Conservation (phyloP, 2,888 invertebrate genomes). For the Ommatoiulus sabulosus region DNA sequence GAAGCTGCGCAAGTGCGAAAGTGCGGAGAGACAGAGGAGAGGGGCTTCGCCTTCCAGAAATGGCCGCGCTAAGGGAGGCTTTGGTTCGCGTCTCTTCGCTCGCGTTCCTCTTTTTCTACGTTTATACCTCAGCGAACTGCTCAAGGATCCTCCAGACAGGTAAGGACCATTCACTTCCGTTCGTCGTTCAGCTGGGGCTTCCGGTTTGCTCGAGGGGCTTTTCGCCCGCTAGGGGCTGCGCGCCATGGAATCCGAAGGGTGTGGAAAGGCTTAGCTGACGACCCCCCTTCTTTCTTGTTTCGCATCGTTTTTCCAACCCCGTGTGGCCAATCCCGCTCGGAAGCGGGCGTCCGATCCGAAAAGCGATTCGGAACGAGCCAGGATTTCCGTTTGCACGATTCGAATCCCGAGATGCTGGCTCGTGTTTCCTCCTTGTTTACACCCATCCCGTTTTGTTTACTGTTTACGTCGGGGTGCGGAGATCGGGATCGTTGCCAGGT, state of each 20-base stretch:
- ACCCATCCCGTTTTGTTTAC: too few relatives aligned
- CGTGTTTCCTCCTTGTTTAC: too few relatives aligned
- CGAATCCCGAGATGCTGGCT: too few relatives aligned
- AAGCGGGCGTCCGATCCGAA: too few relatives aligned
- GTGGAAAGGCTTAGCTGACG: constrained; percentile 3
- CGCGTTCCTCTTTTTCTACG: not conserved
- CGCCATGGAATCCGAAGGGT: not conserved
- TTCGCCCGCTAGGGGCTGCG: not conserved
- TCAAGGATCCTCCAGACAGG: not conserved
- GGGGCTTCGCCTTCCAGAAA: constrained; percentile 6
- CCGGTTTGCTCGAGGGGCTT: not conserved
- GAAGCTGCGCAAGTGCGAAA: not conserved
- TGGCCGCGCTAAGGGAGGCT: not conserved
- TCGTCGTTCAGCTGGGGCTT: too few relatives aligned
- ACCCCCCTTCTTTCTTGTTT: not conserved
- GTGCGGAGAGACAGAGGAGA: not conserved
- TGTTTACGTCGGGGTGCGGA: too few relatives aligned
- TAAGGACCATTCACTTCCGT: not conserved
- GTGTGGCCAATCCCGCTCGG: not conserved
- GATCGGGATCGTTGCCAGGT: not conserved
- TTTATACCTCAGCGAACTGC: not conserved
- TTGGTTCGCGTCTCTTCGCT: not conserved
- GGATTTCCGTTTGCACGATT: too few relatives aligned
- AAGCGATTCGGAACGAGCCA: too few relatives aligned
- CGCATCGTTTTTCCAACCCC: not conserved